Evolutionary conservation across 2,797 vertebrate species (phyloP).

Genomic region (Diplodus sargus): DNA sequence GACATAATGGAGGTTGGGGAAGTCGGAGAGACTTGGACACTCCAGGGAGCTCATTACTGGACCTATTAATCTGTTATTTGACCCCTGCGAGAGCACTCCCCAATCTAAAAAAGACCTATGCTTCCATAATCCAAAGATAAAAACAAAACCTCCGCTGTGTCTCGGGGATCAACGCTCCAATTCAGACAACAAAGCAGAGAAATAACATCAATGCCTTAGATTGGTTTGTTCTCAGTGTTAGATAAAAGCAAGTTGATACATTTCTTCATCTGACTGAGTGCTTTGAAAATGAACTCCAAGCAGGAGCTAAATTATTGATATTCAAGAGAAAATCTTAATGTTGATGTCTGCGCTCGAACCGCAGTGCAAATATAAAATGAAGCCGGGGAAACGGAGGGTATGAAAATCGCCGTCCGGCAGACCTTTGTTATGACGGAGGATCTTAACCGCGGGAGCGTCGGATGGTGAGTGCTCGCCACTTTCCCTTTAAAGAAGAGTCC

Average conservation of each 20-base stretch:
- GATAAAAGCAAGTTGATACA: constrained; percentile 73
- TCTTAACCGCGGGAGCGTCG: constrained; percentile 56
- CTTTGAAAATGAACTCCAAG: constrained; percentile 81
- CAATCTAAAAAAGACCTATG: constrained; percentile 80
- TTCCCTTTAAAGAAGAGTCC: constrained; percentile 67
- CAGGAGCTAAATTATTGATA: constrained; percentile 80
- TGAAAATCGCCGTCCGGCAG: constrained; percentile 52
- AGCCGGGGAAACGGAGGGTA: constrained; percentile 14
- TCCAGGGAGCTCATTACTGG: constrained; percentile 88
- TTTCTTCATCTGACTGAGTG: constrained; percentile 66
- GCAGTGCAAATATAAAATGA: constrained; percentile 63
- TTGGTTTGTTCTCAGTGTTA: constrained; percentile 75
- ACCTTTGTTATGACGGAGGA: constrained; percentile 65
- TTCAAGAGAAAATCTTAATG: constrained; percentile 72
- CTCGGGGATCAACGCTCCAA: constrained; percentile 73
- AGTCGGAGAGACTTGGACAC: constrained; percentile 79
- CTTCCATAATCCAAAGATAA: constrained; percentile 81
- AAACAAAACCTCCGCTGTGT: constrained; percentile 79
- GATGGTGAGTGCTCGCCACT: constrained; percentile 52
- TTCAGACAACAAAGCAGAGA: constrained; percentile 79
- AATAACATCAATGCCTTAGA: constrained; percentile 72
- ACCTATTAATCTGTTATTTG: constrained; percentile 90
- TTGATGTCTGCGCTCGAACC: constrained; percentile 48
- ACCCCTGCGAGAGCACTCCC: constrained; percentile 82
- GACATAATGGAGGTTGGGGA: constrained; percentile 77